phyloP scores from a whole-genome alignment of 2,888 invertebrate genomes.

The Harpagoxenus sublaevis region DNA sequence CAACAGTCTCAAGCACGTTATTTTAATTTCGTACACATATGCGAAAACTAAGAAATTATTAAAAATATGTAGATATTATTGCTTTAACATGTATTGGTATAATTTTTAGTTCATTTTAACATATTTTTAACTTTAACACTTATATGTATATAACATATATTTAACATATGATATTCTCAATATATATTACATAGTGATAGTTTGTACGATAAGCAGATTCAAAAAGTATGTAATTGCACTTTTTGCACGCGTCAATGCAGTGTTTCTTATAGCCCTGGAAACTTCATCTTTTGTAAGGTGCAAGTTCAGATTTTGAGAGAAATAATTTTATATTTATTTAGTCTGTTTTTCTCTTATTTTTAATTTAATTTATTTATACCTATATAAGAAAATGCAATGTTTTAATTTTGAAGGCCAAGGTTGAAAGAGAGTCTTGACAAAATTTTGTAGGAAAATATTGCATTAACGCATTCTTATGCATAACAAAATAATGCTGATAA shows the following conservation, averaged over 20 bases:
- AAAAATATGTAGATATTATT: constrained; percentile 4
- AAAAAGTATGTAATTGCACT: constrained; percentile 1
- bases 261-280: neutral
- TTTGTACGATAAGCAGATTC: neutral
- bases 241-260: neutral
- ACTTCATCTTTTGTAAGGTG: neutral
- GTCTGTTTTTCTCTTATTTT: neutral
- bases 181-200: neutral
- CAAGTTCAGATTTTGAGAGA: neutral
- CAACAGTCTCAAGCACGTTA: neutral
- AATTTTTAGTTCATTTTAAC: neutral
- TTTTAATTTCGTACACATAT: neutral
- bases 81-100: neutral
- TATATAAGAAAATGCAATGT: neutral
- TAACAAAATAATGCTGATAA: neutral
- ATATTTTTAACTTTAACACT: neutral
- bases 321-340: constrained; percentile 16
- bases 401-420: neutral
- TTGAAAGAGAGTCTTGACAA: neutral
- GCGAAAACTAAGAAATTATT: neutral
- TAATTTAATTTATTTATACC: neutral
- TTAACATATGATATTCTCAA: neutral
- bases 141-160: neutral
- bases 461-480: neutral
- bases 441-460: neutral